Conservation (phyloP, 1,140 invertebrate species). For the Eumeta japonica region DNA sequence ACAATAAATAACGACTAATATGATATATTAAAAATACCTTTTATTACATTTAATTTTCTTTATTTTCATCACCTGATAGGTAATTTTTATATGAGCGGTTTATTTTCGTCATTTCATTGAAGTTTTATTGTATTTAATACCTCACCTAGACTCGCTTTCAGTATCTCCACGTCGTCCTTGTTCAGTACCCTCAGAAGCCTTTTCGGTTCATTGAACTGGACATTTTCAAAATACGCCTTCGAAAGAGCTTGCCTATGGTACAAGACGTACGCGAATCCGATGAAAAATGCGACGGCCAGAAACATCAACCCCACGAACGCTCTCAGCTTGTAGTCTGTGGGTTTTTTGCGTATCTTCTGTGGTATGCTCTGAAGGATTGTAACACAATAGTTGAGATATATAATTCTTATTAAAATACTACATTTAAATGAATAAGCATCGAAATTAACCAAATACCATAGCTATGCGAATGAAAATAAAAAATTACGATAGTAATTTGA, state of each 20-base stretch:
- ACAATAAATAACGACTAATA: neutral
- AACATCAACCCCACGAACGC: conserved; percentile 80
- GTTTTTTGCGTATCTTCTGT: conserved; percentile 63
- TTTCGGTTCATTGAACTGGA: conserved; percentile 80
- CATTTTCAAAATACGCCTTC: conserved; percentile 78
- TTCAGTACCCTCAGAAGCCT: conserved; percentile 73
- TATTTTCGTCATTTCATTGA: neutral
- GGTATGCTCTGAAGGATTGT: conserved; percentile 48
- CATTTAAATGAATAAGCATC: neutral
- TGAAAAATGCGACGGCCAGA: conserved; percentile 74
- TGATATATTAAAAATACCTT: conserved; percentile 2
- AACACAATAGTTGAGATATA: neutral
- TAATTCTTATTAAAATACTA: neutral
- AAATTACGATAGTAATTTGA: neutral
- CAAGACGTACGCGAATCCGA: conserved; percentile 78
- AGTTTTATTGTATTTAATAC: conserved; percentile 11
- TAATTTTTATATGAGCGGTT: too few relatives aligned
- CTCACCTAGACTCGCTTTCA: conserved; percentile 69
- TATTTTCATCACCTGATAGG: too few relatives aligned
- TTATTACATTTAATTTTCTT: too few relatives aligned
- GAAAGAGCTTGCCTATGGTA: conserved; percentile 80
- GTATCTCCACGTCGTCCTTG: conserved; percentile 67
- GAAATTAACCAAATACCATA: neutral
- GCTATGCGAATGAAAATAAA: neutral
- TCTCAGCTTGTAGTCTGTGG: conserved; percentile 71